Evolutionary conservation across 1,140 invertebrate genomes (phyloP), one percentile per base, ranked within the genome.

Genomic region (Teleopsis dalmanni): DNA sequence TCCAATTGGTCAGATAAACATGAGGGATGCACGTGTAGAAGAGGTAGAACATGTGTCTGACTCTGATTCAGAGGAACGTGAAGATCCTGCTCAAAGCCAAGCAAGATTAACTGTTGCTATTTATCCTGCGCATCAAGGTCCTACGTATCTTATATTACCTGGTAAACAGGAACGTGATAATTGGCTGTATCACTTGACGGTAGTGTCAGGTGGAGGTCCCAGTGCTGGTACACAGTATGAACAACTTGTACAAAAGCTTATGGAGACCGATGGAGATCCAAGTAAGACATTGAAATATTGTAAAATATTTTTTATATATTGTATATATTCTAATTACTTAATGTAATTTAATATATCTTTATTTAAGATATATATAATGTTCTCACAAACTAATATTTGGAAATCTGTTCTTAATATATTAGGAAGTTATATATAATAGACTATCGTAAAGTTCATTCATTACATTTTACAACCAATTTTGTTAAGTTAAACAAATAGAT

Each of bases 251-350:
- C 89, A 94, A 62, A 92, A 91, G 73, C 75, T 96, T 10, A 95
- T 96, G 91, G 91, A 95, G 72, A 87, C 87, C 13, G 90, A 95
- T 60, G 92, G 91, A 5, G 91, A 95, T 77, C 81, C 88, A n/a
- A 90, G 87, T 88, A 71, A 78, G 57, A 46, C 35, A 33, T 46
- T 8, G n/a, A n/a, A n/a, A n/a, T n/a, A n/a, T n/a, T n/a, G n/a
- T n/a, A n/a, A n/a, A n/a, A n/a, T n/a, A n/a, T n/a, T n/a, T n/a
- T n/a, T n/a, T n/a, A n/a, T n/a, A n/a, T n/a, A n/a, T n/a, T n/a
- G n/a, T n/a, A n/a, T n/a, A n/a, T n/a, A n/a, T n/a, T n/a, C n/a
- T n/a, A n/a, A n/a, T n/a, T n/a, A n/a, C n/a, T n/a, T n/a, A n/a
- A n/a, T n/a, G n/a, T n/a, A n/a, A n/a, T n/a, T n/a, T n/a, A n/a